Evolutionary conservation across 2,797 vertebrate genomes (phyloP).

Genomic region (Acrocephalus scirpaceus): DNA sequence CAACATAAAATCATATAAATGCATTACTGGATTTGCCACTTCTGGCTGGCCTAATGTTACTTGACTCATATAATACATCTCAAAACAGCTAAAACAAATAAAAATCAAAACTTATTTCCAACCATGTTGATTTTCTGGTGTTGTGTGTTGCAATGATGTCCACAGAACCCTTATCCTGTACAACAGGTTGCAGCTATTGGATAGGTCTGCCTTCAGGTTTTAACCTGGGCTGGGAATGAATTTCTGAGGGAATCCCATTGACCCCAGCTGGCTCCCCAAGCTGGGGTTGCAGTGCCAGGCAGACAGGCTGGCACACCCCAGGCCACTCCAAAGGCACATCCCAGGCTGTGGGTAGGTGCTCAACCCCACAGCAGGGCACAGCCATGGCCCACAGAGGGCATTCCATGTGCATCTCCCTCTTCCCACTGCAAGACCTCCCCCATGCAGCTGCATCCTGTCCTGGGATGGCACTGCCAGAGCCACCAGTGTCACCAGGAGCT

Average conservation of each 20-base stretch:
- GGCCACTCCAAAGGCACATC: not conserved
- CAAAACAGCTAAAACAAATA: not conserved
- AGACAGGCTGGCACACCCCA: not conserved
- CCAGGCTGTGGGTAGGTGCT: not conserved
- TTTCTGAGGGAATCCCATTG: not conserved
- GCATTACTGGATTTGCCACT: not conserved
- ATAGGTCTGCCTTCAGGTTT: fast-evolving
- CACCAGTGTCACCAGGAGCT: not conserved
- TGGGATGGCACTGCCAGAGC: not conserved
- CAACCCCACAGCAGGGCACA: not conserved
- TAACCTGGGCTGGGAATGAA: not conserved
- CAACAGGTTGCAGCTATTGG: not conserved
- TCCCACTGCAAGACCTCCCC: not conserved
- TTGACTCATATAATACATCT: not conserved
- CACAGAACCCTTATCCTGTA: fast-evolving
- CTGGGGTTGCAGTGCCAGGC: not conserved
- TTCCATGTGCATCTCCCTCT: fast-evolving
- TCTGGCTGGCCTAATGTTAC: not conserved
- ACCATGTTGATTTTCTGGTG: not conserved
- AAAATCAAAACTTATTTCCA: not conserved
- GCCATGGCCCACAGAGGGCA: not conserved
- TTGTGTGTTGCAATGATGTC: not conserved
- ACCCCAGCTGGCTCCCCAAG: fast-evolving
- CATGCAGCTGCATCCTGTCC: fast-evolving
- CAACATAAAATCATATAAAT: not conserved